A percentile compares a stretch with the other conserved stretches of the same genome.
These are phyloP conservation scores for Limosa lapponica DNA, from an alignment of 2,797 vertebrate species.

Conservation along the genomic window DNA sequence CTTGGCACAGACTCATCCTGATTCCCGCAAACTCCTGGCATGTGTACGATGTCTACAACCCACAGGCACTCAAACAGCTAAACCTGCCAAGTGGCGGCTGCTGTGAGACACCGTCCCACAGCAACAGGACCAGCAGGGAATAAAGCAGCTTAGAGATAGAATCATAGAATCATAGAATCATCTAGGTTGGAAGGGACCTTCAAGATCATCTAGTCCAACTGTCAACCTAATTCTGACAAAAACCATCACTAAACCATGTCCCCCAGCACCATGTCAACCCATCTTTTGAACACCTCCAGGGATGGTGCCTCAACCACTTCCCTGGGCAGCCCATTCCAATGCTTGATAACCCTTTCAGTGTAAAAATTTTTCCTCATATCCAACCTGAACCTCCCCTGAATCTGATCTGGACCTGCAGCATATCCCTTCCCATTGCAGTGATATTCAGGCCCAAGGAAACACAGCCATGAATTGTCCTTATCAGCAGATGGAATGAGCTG, in stretches of 20 bases:
- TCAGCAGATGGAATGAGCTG: neutral
- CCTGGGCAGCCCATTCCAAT: too few relatives aligned
- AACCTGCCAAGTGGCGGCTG: neutral
- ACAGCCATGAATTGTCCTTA: neutral
- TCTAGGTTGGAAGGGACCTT: too few relatives aligned
- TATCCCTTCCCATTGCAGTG: neutral
- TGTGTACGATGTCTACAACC: neutral
- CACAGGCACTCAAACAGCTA: neutral
- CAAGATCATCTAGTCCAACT: too few relatives aligned
- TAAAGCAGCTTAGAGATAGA: neutral
- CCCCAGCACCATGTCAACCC: too few relatives aligned
- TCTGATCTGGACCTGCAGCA: neutral
- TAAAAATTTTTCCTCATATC: too few relatives aligned
- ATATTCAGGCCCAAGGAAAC: rapidly evolving
- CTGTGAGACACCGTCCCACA: neutral
- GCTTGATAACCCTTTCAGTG: too few relatives aligned
- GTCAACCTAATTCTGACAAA: too few relatives aligned
- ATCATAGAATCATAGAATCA: too few relatives aligned
- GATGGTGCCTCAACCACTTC: too few relatives aligned
- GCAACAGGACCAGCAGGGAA: neutral
- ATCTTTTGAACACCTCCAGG: too few relatives aligned
- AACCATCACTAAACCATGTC: too few relatives aligned
- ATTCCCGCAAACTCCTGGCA: neutral
- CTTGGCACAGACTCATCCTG: neutral
- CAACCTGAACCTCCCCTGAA: too few relatives aligned